Evolutionary conservation across 1,140 invertebrate species (phyloP).

Genomic region (Nasonia vitripennis): DNA sequence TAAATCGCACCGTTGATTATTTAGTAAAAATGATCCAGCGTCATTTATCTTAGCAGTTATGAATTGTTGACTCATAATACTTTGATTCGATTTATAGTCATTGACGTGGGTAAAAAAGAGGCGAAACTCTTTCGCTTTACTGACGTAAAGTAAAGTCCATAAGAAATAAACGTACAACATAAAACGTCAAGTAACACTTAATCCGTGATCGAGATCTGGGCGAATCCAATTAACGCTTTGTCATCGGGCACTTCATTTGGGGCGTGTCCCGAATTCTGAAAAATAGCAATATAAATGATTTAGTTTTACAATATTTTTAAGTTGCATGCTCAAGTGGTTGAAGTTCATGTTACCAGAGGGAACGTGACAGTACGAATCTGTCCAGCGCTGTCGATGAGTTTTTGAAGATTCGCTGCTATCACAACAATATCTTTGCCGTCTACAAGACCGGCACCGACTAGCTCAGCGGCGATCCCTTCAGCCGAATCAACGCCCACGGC

Average conservation of each 20-base stretch:
- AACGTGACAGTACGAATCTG: conserved; percentile 86
- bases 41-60: conserved; percentile 36
- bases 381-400: conserved; percentile 85
- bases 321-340: not conserved
- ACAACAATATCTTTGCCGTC: conserved; percentile 92
- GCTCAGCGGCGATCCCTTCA: conserved; percentile 94
- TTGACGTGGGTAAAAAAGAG: conserved; percentile 43
- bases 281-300: conserved; percentile 65
- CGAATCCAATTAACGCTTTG: conserved; percentile 95
- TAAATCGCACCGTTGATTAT: conserved; percentile 36
- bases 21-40: conserved; percentile 19
- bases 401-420: conserved; percentile 94
- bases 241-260: conserved; percentile 93
- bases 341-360: conserved; percentile 82
- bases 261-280: conserved; percentile 87
- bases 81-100: conserved; percentile 45
- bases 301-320: not conserved
- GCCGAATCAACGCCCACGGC: conserved; percentile 93
- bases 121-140: conserved; percentile 37
- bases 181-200: conserved; percentile 64
- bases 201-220: conserved; percentile 95
- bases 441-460: conserved; percentile 95
- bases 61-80: conserved; percentile 48
- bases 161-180: conserved; percentile 42
- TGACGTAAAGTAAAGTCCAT: conserved; percentile 32